Percentiles rank a stretch among this genome's conserved stretches.
phyloP scores from a whole-genome alignment of 1,140 invertebrate genomes.

The Drosophila grimshawi region DNA sequence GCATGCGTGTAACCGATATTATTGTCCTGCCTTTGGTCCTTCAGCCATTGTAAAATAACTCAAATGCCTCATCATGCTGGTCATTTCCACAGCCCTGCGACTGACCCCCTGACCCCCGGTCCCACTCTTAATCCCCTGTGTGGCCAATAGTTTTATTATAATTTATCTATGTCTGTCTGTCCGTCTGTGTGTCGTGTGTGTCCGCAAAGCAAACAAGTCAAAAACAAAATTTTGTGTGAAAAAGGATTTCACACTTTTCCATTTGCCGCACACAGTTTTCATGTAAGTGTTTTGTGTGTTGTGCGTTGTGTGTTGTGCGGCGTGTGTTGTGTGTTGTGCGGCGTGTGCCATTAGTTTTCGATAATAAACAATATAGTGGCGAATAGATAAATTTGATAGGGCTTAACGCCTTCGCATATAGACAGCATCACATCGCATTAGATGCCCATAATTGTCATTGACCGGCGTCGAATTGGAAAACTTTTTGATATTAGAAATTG shows the following conservation, averaged over 20 bases:
- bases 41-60: conserved; percentile 73
- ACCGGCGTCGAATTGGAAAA: conserved; percentile 42
- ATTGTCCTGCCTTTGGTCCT: conserved; percentile 57
- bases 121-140: conserved; percentile 16
- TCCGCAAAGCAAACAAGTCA: conserved; percentile 60
- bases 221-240: conserved; percentile 60
- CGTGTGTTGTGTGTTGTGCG: conserved; percentile 3
- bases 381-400: conserved; percentile 73
- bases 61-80: conserved; percentile 57
- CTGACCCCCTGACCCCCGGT: conserved; percentile 19
- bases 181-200: conserved; percentile 64
- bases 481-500: conserved; percentile 27
- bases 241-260: conserved; percentile 78
- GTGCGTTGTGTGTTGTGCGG: conserved; percentile 1
- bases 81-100: conserved; percentile 35
- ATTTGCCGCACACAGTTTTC: conserved; percentile 10
- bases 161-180: conserved; percentile 59
- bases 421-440: conserved; percentile 26
- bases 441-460: conserved; percentile 43
- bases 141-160: conserved; percentile 78
- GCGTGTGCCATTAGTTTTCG: conserved; percentile 57
- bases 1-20: conserved; percentile 82
- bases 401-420: conserved; percentile 74
- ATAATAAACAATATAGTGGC: conserved; percentile 54
- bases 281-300: neutral